Percentiles rank a stretch among this genome's conserved stretches.
These are phyloP conservation scores for Talpa occidentalis DNA, from an alignment of 2,113 vertebrate genomes.

Conservation along the genomic window DNA sequence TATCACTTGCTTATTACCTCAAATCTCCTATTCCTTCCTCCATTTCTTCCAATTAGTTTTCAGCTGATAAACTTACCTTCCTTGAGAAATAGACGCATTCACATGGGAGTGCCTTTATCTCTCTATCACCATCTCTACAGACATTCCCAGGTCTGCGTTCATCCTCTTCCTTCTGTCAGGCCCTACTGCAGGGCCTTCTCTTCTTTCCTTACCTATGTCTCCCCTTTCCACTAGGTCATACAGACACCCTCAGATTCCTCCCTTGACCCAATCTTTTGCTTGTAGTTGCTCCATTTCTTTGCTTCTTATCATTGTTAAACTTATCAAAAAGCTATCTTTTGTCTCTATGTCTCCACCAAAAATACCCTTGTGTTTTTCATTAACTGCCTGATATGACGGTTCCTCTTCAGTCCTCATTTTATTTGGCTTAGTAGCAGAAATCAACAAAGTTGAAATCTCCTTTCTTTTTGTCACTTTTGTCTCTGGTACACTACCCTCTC, in stretches of 20 bases:
- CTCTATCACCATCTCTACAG: neutral
- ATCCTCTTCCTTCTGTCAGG: neutral
- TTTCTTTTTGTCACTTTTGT: neutral
- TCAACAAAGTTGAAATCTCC: neutral
- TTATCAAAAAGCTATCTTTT: slow-evolving; percentile 23
- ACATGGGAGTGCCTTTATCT: neutral
- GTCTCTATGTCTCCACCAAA: neutral
- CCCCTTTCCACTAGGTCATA: neutral
- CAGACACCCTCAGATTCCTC: neutral
- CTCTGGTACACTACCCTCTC: neutral
- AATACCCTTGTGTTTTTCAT: neutral
- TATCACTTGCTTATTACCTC: neutral
- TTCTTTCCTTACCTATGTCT: neutral
- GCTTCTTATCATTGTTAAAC: neutral
- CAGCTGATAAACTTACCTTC: neutral
- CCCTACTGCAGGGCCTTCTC: neutral
- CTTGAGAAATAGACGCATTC: neutral
- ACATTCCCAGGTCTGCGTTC: neutral
- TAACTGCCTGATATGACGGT: neutral
- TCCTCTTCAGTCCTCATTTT: neutral
- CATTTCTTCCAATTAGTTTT: neutral
- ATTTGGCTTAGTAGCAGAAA: neutral
- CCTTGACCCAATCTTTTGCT: neutral
- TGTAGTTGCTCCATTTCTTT: neutral
- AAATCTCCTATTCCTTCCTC: neutral